Percentiles rank a stretch among this genome's conserved stretches.
Evolutionary conservation across 2,888 invertebrate species (phyloP).

Genomic region (Choristoneura rosaceana): DNA sequence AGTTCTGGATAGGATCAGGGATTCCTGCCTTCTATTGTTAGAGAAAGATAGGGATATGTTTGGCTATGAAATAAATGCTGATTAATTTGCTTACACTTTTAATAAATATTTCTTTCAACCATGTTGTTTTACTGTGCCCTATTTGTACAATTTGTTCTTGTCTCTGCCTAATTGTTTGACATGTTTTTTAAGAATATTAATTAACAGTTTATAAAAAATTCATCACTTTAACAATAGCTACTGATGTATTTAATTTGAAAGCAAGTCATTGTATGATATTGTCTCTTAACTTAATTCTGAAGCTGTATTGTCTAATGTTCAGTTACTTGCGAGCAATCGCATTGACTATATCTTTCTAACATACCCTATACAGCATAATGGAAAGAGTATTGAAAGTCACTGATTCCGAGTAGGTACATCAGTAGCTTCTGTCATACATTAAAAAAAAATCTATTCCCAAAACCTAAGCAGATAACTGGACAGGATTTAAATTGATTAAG

Average conservation of each 20-base stretch:
- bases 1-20: constrained; percentile 90
- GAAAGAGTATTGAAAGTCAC: too few relatives aligned
- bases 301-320: too few relatives aligned
- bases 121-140: constrained; percentile 45
- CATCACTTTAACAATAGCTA: background rate
- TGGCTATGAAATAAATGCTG: constrained; percentile 87
- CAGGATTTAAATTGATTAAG: constrained; percentile 93
- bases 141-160: constrained; percentile 30
- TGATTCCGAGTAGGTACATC: background rate
- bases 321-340: too few relatives aligned
- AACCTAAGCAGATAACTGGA: constrained; percentile 45
- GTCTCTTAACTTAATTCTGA: too few relatives aligned
- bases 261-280: too few relatives aligned
- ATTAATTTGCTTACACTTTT: constrained; percentile 52
- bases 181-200: background rate
- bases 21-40: constrained; percentile 90
- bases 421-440: background rate
- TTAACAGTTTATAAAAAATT: background rate
- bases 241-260: background rate
- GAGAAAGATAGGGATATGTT: constrained; percentile 93
- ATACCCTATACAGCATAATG: too few relatives aligned
- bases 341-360: too few relatives aligned
- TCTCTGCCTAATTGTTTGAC: background rate
- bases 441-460: background rate
- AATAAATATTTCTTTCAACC: constrained; percentile 68